phyloP scores from a whole-genome alignment of 2,113 vertebrate species.

The Camelus bactrianus region DNA sequence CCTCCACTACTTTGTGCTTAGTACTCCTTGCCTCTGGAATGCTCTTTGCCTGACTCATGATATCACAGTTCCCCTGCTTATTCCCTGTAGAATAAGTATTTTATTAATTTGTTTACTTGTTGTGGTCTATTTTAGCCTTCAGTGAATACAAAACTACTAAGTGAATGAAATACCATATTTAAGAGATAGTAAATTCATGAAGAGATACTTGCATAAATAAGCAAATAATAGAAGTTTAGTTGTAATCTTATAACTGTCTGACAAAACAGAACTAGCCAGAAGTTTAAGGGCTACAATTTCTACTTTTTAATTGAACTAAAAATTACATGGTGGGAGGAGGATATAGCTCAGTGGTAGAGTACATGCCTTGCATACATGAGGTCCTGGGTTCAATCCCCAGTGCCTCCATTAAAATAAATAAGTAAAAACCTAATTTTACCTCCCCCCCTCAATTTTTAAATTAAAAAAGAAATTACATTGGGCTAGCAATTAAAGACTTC shows the following conservation, averaged over 20 bases:
- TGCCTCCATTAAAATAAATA: too few relatives aligned
- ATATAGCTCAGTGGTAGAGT: too few relatives aligned
- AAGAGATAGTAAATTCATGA: conserved; percentile 39
- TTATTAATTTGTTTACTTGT: background rate
- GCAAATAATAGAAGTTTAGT: conserved; percentile 29
- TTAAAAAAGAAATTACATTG: background rate
- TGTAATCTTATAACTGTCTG: background rate
- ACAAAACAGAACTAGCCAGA: conserved; percentile 12
- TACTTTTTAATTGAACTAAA: conserved; percentile 55
- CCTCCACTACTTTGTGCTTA: background rate
- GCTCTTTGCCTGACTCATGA: background rate
- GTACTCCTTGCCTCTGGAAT: background rate
- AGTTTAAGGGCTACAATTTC: background rate
- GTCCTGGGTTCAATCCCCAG: too few relatives aligned
- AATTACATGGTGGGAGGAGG: background rate
- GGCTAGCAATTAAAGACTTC: conserved; percentile 3
- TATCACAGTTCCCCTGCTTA: background rate
- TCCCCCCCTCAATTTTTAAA: too few relatives aligned
- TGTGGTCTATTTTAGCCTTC: conserved; percentile 15
- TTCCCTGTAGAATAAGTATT: background rate
- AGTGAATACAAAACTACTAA: conserved; percentile 1
- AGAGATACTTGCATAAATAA: conserved; percentile 56
- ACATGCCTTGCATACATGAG: too few relatives aligned
- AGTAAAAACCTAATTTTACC: too few relatives aligned
- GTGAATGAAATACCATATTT: conserved; percentile 45